Base-by-base conservation (phyloP, 2,113 vertebrate species). In the Plectropomus leopardus region DNA sequence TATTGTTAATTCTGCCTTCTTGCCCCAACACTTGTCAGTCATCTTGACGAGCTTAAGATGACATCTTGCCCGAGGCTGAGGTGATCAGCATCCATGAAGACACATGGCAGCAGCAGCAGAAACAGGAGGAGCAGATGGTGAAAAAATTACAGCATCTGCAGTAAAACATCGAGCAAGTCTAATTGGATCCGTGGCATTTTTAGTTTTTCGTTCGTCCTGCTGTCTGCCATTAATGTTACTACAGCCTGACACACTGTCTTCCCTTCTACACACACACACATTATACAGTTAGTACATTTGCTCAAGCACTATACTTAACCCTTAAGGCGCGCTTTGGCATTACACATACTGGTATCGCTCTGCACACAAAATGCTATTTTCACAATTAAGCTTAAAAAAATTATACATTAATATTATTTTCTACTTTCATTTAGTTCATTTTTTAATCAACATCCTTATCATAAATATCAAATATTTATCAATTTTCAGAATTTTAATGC, bases 21-120 rank as follows among this genome's bases (percentile, higher is more conserved):
- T 26, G 70, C 48, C 23, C 11, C 40, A 50, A 53, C 44, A 73
- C 64, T 60, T 66, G 78, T 59, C 63, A 77, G 26, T 71, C 76
- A 83, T 71, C 23, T 0, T 48, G 64, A 80, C 13, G 65, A 28
- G 65, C 11, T 61, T 44, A 19, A 53, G 40, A 63, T 50, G 60
- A 68, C 64, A 44, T 36, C 3, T 58, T 17, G 51, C 79, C 64
- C 13, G 55, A 58, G 48, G 78, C 66, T 4, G 55, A 58, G 32
- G 24, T 50, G 83, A 86, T 67, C 50, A 55, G 61, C 63, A 19
- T 44, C 59, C 24, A 42, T 7, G 26, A 78, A 4, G 36, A 42
- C 44, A 34, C 26, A 9, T n/a, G n/a, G n/a, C 9, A 7, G 13
- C 24, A 7, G 72, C 17, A 26, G 55, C 40, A n/a, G 60, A 24